phyloP scores from a whole-genome alignment of 2,113 vertebrate species.

The Cinclus cinclus region DNA sequence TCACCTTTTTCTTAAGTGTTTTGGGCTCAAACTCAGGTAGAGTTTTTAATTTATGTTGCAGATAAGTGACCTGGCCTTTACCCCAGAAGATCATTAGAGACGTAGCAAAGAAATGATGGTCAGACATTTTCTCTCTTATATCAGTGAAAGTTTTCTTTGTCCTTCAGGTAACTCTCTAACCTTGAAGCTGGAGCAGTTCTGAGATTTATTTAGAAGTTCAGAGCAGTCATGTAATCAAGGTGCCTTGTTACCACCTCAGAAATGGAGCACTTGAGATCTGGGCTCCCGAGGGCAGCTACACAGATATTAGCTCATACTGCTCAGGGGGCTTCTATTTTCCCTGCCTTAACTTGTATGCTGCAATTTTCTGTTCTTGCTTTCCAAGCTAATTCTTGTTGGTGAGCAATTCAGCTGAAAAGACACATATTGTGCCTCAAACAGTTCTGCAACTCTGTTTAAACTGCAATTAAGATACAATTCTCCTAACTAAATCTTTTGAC shows the following conservation, averaged over 20 bases:
- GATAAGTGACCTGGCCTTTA: neutral
- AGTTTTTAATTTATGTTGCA: neutral
- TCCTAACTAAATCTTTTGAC: neutral
- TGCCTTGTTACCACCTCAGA: constrained; percentile 22
- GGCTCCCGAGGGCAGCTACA: neutral
- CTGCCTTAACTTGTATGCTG: neutral
- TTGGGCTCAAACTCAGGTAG: neutral
- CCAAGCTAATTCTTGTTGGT: neutral
- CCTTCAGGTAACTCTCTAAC: constrained; percentile 21
- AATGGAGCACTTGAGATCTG: constrained; percentile 8
- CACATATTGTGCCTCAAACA: neutral
- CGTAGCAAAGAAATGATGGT: neutral
- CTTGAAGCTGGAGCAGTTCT: neutral
- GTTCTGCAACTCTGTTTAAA: neutral
- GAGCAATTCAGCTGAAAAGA: neutral
- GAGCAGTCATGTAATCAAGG: constrained; percentile 36
- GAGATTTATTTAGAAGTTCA: constrained; percentile 44
- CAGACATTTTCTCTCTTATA: neutral
- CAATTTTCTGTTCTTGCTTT: constrained; percentile 27
- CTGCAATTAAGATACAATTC: neutral
- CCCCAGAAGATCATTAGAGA: neutral
- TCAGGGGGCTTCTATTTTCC: neutral
- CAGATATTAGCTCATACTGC: neutral
- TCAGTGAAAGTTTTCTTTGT: neutral
- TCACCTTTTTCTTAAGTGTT: neutral